Evolutionary conservation across 2,888 invertebrate species (phyloP).

Genomic region (Tigriopus californicus): DNA sequence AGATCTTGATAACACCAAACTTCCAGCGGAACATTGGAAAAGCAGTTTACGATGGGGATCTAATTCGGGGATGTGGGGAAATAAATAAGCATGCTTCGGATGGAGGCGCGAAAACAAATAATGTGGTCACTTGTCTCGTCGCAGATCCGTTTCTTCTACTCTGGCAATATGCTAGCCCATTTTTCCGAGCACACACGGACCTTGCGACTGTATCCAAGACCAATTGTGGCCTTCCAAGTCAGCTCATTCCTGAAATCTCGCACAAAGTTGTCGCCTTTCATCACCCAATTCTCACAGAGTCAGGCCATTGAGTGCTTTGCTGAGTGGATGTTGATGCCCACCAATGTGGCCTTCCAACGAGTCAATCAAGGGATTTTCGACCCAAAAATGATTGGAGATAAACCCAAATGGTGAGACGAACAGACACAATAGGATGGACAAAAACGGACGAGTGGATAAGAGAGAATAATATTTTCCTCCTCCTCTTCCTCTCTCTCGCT

Average conservation of each 20-base stretch:
- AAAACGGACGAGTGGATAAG: neutral
- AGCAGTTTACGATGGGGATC: too few relatives aligned
- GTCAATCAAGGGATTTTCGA: slow-evolving; percentile 92
- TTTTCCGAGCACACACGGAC: slow-evolving; percentile 96
- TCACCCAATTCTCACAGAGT: slow-evolving; percentile 64
- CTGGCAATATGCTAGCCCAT: slow-evolving; percentile 86
- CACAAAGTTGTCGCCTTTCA: slow-evolving; percentile 59
- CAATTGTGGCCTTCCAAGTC: slow-evolving; percentile 96
- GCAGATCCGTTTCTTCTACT: slow-evolving; percentile 88
- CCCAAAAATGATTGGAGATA: slow-evolving; percentile 88
- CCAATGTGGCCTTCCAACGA: slow-evolving; percentile 88
- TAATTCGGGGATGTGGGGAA: too few relatives aligned
- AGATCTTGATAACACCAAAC: too few relatives aligned
- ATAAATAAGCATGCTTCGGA: too few relatives aligned
- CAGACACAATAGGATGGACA: too few relatives aligned
- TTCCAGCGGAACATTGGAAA: too few relatives aligned
- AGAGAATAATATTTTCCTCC: neutral
- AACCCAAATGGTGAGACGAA: slow-evolving; percentile 70
- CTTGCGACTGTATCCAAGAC: slow-evolving; percentile 81
- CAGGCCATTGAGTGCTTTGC: slow-evolving; percentile 95
- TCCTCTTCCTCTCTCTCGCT: neutral
- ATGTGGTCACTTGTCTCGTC: too few relatives aligned
- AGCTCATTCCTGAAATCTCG: slow-evolving; percentile 87
- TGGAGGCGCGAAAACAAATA: too few relatives aligned
- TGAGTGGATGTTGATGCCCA: slow-evolving; percentile 93